Conservation (phyloP, 2,113 vertebrate genomes). For the Eonycteris spelaea region DNA sequence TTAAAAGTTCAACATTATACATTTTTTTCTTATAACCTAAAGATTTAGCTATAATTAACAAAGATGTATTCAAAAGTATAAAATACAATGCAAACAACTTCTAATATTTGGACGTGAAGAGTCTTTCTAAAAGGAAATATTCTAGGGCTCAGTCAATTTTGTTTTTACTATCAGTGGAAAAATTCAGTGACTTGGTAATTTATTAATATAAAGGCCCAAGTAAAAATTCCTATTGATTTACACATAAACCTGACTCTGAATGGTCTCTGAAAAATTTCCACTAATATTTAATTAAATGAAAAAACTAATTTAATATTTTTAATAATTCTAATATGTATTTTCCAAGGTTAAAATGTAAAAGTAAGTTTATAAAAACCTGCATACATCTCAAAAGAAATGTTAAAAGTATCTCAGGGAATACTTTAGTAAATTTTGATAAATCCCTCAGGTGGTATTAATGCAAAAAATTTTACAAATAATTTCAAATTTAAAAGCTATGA, state of each 20-base stretch:
- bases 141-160: neutral
- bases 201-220: neutral
- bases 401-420: neutral
- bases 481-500: neutral
- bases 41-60: neutral
- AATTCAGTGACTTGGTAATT: neutral
- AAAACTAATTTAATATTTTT: neutral
- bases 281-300: neutral
- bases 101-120: neutral
- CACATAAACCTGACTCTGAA: neutral
- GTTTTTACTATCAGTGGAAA: neutral
- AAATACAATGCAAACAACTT: neutral
- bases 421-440: neutral
- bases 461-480: neutral
- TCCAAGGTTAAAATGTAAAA: conserved; percentile 8
- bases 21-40: neutral
- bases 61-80: neutral
- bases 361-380: neutral
- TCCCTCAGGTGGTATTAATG: neutral
- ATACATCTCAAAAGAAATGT: neutral
- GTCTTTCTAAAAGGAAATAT: neutral
- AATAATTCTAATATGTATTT: conserved; percentile 32
- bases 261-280: neutral
- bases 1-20: neutral
- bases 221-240: neutral